These are phyloP conservation scores for Zygaena filipendulae DNA, from an alignment of 2,888 invertebrate species.

Conservation along the genomic window DNA sequence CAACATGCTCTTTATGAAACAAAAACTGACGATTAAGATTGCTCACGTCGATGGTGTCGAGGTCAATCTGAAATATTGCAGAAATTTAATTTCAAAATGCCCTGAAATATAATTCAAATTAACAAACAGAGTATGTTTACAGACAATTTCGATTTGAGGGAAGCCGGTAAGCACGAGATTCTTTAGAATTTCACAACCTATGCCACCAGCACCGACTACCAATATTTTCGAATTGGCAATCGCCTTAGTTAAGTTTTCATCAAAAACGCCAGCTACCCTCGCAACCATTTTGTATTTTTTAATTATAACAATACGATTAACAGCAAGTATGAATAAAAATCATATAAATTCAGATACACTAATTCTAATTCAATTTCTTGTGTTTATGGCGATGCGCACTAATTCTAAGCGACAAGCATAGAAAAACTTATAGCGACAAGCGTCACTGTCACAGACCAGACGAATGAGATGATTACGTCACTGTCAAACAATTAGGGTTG, in stretches of 20 bases:
- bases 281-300: slow-evolving; percentile 70
- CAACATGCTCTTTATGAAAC: slow-evolving; percentile 98
- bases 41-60: slow-evolving; percentile 99
- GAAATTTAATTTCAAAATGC: slow-evolving; percentile 11
- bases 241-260: slow-evolving; percentile 71
- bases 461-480: too few relatives aligned
- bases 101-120: slow-evolving; percentile 7
- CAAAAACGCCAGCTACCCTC: slow-evolving; percentile 73
- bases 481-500: too few relatives aligned
- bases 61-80: slow-evolving; percentile 93
- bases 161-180: slow-evolving; percentile 97
- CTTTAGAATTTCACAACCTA: slow-evolving; percentile 98
- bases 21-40: slow-evolving; percentile 98
- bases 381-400: too few relatives aligned
- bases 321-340: slow-evolving; percentile 16
- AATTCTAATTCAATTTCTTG: too few relatives aligned
- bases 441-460: too few relatives aligned
- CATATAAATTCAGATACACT: too few relatives aligned
- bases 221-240: slow-evolving; percentile 80
- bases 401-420: too few relatives aligned
- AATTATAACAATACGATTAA: slow-evolving; percentile 15
- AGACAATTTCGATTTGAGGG: slow-evolving; percentile 91
- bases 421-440: too few relatives aligned
- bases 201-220: slow-evolving; percentile 97
- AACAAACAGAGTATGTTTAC: slow-evolving; percentile 37